Evolutionary conservation across 2,888 invertebrate species (phyloP).

Genomic region (Tetranychus truncatus): DNA sequence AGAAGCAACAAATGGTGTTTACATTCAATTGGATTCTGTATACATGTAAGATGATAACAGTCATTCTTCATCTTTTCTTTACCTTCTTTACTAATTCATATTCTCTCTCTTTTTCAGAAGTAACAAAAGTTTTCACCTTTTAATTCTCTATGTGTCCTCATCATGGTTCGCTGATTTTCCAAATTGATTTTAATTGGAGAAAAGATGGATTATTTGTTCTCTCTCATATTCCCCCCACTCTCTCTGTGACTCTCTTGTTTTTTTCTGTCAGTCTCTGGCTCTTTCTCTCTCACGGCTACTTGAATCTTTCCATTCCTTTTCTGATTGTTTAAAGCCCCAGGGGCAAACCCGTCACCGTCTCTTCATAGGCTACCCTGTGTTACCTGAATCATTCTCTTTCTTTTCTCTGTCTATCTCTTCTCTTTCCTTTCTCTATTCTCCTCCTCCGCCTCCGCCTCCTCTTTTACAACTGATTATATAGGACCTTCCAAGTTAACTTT

Average conservation of each 20-base stretch:
- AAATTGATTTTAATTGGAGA: slow-evolving; percentile 10
- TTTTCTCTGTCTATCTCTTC: neutral
- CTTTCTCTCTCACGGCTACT: neutral
- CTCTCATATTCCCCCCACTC: neutral
- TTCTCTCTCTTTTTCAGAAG: neutral
- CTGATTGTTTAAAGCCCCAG: neutral
- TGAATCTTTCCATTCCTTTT: neutral
- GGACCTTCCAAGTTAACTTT: neutral
- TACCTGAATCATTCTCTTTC: neutral
- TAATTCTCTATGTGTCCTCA: neutral
- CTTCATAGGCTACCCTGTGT: neutral
- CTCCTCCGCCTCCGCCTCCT: neutral
- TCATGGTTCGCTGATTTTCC: slow-evolving; percentile 3
- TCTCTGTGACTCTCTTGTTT: neutral
- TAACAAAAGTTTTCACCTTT: neutral
- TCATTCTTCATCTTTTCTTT: neutral
- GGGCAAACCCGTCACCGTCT: neutral
- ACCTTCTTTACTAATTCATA: neutral
- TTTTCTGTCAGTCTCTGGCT: neutral
- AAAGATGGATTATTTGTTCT: slow-evolving; percentile 7
- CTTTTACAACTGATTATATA: neutral
- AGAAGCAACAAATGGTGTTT: neutral
- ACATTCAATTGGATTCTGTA: neutral
- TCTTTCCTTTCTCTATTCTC: neutral
- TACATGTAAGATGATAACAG: neutral